Evolutionary conservation across 2,888 invertebrate genomes (phyloP).

Genomic region (Nephrocerus scutellatus): DNA sequence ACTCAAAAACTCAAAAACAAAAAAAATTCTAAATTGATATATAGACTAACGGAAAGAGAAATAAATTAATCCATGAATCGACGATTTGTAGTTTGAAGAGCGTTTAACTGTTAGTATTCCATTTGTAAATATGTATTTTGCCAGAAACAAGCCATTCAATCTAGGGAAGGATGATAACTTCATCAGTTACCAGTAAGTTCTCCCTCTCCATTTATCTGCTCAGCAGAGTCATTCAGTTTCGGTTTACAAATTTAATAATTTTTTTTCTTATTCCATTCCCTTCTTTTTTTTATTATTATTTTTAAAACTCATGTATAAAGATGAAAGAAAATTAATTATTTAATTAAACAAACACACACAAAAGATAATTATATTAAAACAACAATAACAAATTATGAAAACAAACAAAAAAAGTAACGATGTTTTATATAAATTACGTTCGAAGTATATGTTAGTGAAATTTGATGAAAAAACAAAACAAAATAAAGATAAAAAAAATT

Average conservation of each 20-base stretch:
- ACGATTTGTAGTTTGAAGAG: constrained; percentile 19
- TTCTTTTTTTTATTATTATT: constrained; percentile 11
- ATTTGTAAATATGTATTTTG: constrained; percentile 23
- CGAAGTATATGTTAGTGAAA: constrained; percentile 30
- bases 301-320: constrained; percentile 17
- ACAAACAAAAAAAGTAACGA: constrained; percentile 21
- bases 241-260: no score
- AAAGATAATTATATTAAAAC: constrained; percentile 19
- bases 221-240: no score
- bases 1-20: no score
- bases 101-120: constrained; percentile 21
- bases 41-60: no score
- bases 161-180: no score
- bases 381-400: constrained; percentile 19
- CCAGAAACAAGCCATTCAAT: no score
- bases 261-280: background rate
- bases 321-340: constrained; percentile 12
- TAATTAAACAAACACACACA: no score
- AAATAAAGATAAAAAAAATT: constrained; percentile 22
- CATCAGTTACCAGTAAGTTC: no score
- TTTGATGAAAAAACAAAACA: constrained; percentile 24
- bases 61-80: constrained; percentile 17
- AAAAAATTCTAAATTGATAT: no score
- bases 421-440: constrained; percentile 29
- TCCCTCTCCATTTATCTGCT: no score